phyloP scores from a whole-genome alignment of 2,888 invertebrate species.

The Lordiphosa fenestrarum region DNA sequence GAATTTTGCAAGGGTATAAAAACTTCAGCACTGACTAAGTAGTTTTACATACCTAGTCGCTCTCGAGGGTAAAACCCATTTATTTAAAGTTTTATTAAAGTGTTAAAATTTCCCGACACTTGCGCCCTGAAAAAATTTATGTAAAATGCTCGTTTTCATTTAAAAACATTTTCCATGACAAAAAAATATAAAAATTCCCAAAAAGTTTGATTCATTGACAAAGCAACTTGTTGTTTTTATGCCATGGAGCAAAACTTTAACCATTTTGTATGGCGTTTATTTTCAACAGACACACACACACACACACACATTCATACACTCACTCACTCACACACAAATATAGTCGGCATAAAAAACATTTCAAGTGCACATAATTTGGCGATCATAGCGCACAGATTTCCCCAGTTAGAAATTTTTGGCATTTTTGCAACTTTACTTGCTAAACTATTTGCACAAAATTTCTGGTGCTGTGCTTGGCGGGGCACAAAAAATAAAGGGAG shows the following conservation, averaged over 20 bases:
- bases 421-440: slow-evolving; percentile 65
- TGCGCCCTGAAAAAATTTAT: not conserved
- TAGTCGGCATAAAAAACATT: slow-evolving; percentile 21
- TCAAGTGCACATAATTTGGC: slow-evolving; percentile 62
- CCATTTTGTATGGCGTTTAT: slow-evolving; percentile 34
- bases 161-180: not conserved
- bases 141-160: not conserved
- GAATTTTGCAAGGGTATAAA: no score
- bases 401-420: slow-evolving; percentile 45
- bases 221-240: slow-evolving; percentile 36
- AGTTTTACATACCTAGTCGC: no score
- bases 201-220: slow-evolving; percentile 24
- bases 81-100: no score
- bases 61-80: no score
- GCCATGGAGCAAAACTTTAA: slow-evolving; percentile 34
- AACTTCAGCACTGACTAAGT: no score
- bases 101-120: no score
- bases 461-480: slow-evolving; percentile 44
- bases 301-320: slow-evolving; percentile 10
- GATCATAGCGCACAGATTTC: slow-evolving; percentile 45
- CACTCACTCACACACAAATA: slow-evolving; percentile 4
- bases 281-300: slow-evolving; percentile 30
- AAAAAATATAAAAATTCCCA: not conserved
- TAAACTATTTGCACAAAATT: slow-evolving; percentile 63
- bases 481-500: slow-evolving; percentile 24